phyloP scores from a whole-genome alignment of 2,113 vertebrate genomes.

The Thalassarche chlororhynchos region DNA sequence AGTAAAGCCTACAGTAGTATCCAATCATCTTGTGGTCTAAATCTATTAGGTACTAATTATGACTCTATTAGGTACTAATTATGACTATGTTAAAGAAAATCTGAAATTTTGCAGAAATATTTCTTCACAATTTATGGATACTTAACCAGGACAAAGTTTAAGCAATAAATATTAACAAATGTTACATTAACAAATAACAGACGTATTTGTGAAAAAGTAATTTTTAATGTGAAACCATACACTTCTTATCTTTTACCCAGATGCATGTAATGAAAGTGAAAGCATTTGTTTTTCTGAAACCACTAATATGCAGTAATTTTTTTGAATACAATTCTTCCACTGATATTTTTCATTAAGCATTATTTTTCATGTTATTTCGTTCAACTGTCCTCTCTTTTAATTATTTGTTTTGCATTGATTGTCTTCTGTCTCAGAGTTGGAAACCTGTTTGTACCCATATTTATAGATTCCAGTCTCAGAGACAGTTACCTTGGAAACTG shows the following conservation, averaged over 20 bases:
- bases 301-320: not conserved
- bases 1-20: not conserved
- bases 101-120: not conserved
- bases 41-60: not conserved
- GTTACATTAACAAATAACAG: not conserved
- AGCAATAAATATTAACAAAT: not conserved
- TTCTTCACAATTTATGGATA: not conserved
- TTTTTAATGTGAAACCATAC: not conserved
- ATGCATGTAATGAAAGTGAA: not conserved
- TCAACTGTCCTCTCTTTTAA: not conserved
- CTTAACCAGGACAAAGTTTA: not conserved
- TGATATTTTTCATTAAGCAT: not conserved
- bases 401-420: conserved; percentile 30
- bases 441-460: not conserved
- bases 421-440: not conserved
- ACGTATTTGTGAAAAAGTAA: not conserved
- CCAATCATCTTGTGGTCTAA: not conserved
- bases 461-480: conserved; percentile 50
- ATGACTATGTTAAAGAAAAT: not conserved
- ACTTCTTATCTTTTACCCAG: not conserved
- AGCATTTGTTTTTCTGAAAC: not conserved
- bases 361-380: not conserved
- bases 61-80: not conserved
- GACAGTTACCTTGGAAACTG: conserved; percentile 69
- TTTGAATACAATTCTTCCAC: not conserved